phyloP scores from a whole-genome alignment of 35 echinoderm and acorn worm species.

The Ophioderma brevispina region DNA sequence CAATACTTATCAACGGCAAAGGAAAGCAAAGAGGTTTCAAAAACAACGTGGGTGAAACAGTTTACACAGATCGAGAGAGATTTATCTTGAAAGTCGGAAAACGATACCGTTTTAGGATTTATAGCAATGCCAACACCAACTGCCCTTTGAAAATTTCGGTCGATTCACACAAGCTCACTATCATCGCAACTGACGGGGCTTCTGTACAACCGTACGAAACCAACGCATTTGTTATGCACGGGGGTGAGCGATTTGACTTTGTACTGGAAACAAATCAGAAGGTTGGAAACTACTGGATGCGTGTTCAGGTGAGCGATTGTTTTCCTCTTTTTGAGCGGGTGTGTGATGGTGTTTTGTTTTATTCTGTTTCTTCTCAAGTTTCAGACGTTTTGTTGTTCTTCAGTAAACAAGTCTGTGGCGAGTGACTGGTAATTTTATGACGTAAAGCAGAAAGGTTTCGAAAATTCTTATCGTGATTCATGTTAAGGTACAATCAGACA shows the following conservation, averaged over 20 bases:
- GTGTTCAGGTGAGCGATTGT: background rate
- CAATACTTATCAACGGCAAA: background rate
- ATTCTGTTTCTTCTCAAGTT: too few relatives aligned
- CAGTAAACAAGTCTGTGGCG: too few relatives aligned
- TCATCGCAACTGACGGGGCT: slow-evolving; percentile 27
- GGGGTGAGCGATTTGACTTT: slow-evolving; percentile 22
- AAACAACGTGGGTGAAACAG: background rate
- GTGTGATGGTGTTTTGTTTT: too few relatives aligned
- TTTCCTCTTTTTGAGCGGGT: too few relatives aligned
- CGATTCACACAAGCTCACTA: too few relatives aligned
- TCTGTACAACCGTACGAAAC: slow-evolving; percentile 3
- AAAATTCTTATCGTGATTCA: too few relatives aligned
- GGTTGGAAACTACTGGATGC: slow-evolving; percentile 1
- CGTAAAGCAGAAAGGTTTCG: too few relatives aligned
- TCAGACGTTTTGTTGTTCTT: too few relatives aligned
- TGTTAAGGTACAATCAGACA: too few relatives aligned
- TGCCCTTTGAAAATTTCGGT: too few relatives aligned
- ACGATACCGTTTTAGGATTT: slow-evolving; percentile 30
- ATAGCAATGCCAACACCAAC: slow-evolving; percentile 16
- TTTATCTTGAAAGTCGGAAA: background rate
- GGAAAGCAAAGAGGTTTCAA: background rate
- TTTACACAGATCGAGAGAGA: background rate
- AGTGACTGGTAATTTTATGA: background rate
- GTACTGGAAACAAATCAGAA: background rate
- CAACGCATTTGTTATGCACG: slow-evolving; percentile 1